Conservation (phyloP, 2,113 vertebrate genomes). For the Spea multiplicata region DNA sequence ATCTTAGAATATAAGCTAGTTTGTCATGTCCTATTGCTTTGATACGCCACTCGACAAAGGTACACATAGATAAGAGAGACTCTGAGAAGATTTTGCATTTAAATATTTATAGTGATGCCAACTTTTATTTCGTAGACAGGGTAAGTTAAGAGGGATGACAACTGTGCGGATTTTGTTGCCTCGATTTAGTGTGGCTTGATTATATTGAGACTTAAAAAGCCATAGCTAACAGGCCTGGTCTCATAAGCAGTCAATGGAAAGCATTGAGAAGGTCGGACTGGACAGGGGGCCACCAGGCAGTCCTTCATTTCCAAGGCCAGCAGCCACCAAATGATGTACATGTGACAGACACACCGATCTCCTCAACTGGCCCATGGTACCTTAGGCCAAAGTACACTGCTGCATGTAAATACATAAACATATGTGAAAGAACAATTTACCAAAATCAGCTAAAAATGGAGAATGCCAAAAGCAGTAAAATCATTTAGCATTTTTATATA, state of each 20-base stretch:
- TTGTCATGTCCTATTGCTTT: conserved; percentile 48
- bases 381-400: no score
- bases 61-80: conserved; percentile 41
- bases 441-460: no score
- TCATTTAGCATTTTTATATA: no score
- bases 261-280: not conserved
- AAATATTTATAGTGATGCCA: conserved; percentile 46
- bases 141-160: conserved; percentile 41
- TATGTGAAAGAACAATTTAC: no score
- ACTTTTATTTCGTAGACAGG: conserved; percentile 31
- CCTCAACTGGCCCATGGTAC: no score
- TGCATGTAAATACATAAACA: no score
- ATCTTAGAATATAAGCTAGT: conserved; percentile 42
- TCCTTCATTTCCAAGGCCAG: no score
- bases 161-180: conserved; percentile 1
- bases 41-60: conserved; percentile 46
- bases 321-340: no score
- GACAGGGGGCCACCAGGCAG: no score
- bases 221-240: not conserved
- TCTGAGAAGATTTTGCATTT: conserved; percentile 34
- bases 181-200: conserved; percentile 9
- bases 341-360: no score
- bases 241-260: not conserved
- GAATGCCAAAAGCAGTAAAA: no score
- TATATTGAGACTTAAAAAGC: not conserved